Base-by-base conservation (phyloP, 2,888 invertebrate genomes). In the Xylophagus ater region DNA sequence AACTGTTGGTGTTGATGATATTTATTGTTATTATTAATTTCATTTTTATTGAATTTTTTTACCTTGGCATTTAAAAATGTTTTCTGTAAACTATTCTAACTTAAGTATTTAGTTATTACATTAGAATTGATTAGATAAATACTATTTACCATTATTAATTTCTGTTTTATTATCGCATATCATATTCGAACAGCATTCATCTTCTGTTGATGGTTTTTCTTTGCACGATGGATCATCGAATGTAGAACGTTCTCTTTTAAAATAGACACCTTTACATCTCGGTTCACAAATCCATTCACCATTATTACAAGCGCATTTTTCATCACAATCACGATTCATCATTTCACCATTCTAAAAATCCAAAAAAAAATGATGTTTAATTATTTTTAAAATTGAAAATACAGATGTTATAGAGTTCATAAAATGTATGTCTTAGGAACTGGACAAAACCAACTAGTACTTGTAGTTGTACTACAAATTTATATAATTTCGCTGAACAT, bases 271-370 rank as follows among this genome's bases (percentile, higher is more conserved):
- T 40, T 69, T 66, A 59, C 89, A 89, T 24, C 81, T 69, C 1
- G 78, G 76, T n/a, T 71, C 65, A 53, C 88, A 89, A 46, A 79
- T 73, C 61, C 82, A 76, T 47, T 67, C 66, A 1, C 84, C 84
- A 10, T 72, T 73, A 17, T 67, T 65, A 54, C 88, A 88, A 17
- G 77, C 76, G 55, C 88, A 88, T 2, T 74, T 68, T 46, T 83
- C 81, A 40, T 86, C 82, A 54, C 88, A 89, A 29, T 75, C 82
- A 25, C 77, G 71, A 42, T 78, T 72, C 48, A 85, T 67, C 47
- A 70, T 74, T 49, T 84, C 80, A 2, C 86, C 87, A 35, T 78
- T 60, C 75, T 75, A 47, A 4, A 56, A 47, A n/a, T n/a, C n/a
- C n/a, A n/a, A n/a, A n/a, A n/a, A n/a, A n/a, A n/a, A n/a, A n/a